Conservation (phyloP, 1,140 invertebrate species). For the Luehdorfia chinensis region DNA sequence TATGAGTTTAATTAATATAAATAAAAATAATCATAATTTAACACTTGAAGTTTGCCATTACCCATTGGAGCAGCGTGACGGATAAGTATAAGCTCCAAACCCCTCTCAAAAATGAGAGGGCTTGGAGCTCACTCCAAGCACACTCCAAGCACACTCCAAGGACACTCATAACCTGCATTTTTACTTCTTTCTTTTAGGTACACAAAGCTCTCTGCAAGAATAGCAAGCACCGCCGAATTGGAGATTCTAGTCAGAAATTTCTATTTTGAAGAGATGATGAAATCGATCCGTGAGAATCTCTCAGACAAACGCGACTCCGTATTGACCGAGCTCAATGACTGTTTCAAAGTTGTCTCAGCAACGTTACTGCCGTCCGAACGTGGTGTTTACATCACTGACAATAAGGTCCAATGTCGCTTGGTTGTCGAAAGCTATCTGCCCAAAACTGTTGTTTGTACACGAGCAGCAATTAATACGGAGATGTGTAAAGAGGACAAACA, state of each 20-base stretch:
- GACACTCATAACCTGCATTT: neutral
- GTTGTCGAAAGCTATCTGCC: conserved; percentile 78
- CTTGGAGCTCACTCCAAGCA: too few relatives aligned
- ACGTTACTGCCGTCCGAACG: conserved; percentile 67
- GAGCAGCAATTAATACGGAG: conserved; percentile 77
- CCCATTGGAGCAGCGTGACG: too few relatives aligned
- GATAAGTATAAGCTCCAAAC: too few relatives aligned
- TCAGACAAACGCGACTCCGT: conserved; percentile 67
- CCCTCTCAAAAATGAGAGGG: too few relatives aligned
- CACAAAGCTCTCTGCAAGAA: conserved; percentile 85
- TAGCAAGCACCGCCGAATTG: conserved; percentile 85
- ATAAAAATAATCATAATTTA: too few relatives aligned
- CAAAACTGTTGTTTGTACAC: conserved; percentile 75
- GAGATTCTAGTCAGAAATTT: conserved; percentile 85
- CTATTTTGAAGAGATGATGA: conserved; percentile 87
- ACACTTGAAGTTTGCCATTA: too few relatives aligned
- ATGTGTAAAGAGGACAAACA: conserved; percentile 47
- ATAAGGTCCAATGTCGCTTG: conserved; percentile 78
- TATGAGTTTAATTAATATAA: too few relatives aligned
- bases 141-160: neutral
- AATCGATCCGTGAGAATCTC: conserved; percentile 78
- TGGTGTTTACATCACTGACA: conserved; percentile 76
- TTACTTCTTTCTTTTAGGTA: conserved; percentile 80
- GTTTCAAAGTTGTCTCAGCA: conserved; percentile 66
- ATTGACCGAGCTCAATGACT: conserved; percentile 72